Evolutionary conservation across 2,113 vertebrate genomes (phyloP).

Genomic region (Amia ocellicauda): DNA sequence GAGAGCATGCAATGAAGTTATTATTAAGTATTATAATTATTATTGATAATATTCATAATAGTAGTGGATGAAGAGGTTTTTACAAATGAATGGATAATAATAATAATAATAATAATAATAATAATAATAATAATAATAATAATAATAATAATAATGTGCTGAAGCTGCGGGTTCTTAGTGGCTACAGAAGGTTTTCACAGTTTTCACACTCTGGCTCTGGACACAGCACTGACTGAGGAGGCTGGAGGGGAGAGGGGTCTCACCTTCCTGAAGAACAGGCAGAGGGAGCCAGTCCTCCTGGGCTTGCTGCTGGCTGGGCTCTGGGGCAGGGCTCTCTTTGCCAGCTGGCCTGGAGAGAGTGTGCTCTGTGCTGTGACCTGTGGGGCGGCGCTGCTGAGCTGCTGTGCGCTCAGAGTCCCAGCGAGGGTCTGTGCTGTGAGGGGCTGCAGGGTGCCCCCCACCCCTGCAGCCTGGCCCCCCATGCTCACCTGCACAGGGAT

Average conservation of each 20-base stretch:
- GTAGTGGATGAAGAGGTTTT: too few relatives aligned
- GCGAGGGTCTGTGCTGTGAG: slow-evolving; percentile 63
- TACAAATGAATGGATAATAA: too few relatives aligned
- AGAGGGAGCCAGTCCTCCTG: slow-evolving; percentile 83
- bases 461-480: slow-evolving; percentile 59
- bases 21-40: too few relatives aligned
- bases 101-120: too few relatives aligned
- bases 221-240: background rate
- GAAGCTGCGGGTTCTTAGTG: too few relatives aligned
- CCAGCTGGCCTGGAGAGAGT: slow-evolving; percentile 52
- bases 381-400: slow-evolving; percentile 49
- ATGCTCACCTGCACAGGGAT: slow-evolving; percentile 77
- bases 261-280: slow-evolving; percentile 96
- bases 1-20: too few relatives aligned
- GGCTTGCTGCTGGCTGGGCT: slow-evolving; percentile 59
- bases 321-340: slow-evolving; percentile 45
- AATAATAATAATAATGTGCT: too few relatives aligned
- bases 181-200: too few relatives aligned
- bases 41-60: too few relatives aligned
- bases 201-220: too few relatives aligned
- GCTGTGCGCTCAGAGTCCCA: slow-evolving; percentile 55
- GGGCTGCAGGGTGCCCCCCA: slow-evolving; percentile 68
- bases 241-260: slow-evolving; percentile 1
- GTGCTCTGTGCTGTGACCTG: slow-evolving; percentile 62
- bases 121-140: too few relatives aligned